phyloP scores from a whole-genome alignment of 2,888 invertebrate species.

The Aporophyla nigra region DNA sequence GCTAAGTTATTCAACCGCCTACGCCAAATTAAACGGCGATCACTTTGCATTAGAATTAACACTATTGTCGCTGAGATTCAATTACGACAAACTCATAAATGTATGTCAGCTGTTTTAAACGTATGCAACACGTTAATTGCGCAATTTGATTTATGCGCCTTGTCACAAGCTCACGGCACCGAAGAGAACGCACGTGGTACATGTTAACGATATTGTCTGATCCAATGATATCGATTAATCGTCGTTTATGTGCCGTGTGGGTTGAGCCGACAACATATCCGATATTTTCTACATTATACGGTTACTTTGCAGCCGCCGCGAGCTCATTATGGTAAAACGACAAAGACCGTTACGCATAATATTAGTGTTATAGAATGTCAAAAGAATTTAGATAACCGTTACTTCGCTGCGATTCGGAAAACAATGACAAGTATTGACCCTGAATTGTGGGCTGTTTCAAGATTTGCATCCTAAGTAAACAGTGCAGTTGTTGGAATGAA shows the following conservation, averaged over 20 bases:
- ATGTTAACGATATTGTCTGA: slow-evolving; percentile 67
- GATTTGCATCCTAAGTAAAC: slow-evolving; percentile 74
- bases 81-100: slow-evolving; percentile 72
- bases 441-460: slow-evolving; percentile 62
- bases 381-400: slow-evolving; percentile 76
- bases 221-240: slow-evolving; percentile 70
- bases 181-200: slow-evolving; percentile 67
- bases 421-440: slow-evolving; percentile 73
- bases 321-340: slow-evolving; percentile 74
- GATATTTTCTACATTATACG: slow-evolving; percentile 69
- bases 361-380: slow-evolving; percentile 74
- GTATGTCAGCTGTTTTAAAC: slow-evolving; percentile 68
- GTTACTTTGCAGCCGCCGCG: slow-evolving; percentile 62
- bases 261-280: slow-evolving; percentile 70
- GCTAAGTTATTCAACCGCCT: slow-evolving; percentile 78
- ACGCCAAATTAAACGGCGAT: slow-evolving; percentile 81
- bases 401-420: slow-evolving; percentile 68
- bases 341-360: slow-evolving; percentile 81
- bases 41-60: slow-evolving; percentile 81
- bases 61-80: slow-evolving; percentile 72
- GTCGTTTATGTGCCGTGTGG: slow-evolving; percentile 73
- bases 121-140: slow-evolving; percentile 76
- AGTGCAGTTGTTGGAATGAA: slow-evolving; percentile 63
- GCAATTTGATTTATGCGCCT: slow-evolving; percentile 80
- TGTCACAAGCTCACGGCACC: slow-evolving; percentile 64